Evolutionary conservation across 2,888 invertebrate genomes (phyloP).

Genomic region (Drosophila leonis): DNA sequence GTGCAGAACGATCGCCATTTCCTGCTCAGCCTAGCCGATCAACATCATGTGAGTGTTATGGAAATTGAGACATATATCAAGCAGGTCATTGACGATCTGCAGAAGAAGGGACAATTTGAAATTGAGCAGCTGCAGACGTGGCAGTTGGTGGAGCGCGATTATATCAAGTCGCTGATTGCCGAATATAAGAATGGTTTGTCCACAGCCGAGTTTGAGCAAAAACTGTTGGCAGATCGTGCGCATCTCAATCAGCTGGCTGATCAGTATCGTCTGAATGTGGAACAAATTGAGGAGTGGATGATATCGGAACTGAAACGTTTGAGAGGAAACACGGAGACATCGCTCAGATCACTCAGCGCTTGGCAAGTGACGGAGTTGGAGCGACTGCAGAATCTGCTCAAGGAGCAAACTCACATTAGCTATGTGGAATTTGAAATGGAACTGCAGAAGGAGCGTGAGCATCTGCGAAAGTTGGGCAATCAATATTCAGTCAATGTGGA

Average conservation of each 20-base stretch:
- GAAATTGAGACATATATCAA: conserved; percentile 82
- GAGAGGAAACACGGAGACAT: conserved; percentile 68
- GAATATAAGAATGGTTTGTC: conserved; percentile 79
- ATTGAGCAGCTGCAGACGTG: conserved; percentile 81
- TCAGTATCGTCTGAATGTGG: conserved; percentile 80
- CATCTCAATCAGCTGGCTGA: conserved; percentile 82
- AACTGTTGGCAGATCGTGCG: conserved; percentile 78
- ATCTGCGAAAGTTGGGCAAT: conserved; percentile 74
- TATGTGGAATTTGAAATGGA: conserved; percentile 81
- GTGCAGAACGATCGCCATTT: conserved; percentile 80
- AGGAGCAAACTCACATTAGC: conserved; percentile 79
- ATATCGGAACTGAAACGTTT: conserved; percentile 79
- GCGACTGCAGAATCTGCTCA: conserved; percentile 76
- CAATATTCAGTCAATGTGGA: conserved; percentile 82
- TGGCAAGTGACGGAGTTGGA: conserved; percentile 82
- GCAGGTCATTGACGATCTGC: conserved; percentile 81
- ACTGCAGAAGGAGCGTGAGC: conserved; percentile 76
- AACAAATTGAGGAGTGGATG: conserved; percentile 84
- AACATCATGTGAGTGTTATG: conserved; percentile 81
- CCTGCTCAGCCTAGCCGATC: conserved; percentile 75
- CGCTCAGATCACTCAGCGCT: conserved; percentile 73
- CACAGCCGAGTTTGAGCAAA: conserved; percentile 78
- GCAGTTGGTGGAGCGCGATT: conserved; percentile 83
- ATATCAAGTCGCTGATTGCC: conserved; percentile 77
- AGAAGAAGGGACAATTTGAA: conserved; percentile 80